These are phyloP conservation scores for Holothuria scabra DNA, from an alignment of 53 echinoderm and acorn worm species.

Conservation along the genomic window DNA sequence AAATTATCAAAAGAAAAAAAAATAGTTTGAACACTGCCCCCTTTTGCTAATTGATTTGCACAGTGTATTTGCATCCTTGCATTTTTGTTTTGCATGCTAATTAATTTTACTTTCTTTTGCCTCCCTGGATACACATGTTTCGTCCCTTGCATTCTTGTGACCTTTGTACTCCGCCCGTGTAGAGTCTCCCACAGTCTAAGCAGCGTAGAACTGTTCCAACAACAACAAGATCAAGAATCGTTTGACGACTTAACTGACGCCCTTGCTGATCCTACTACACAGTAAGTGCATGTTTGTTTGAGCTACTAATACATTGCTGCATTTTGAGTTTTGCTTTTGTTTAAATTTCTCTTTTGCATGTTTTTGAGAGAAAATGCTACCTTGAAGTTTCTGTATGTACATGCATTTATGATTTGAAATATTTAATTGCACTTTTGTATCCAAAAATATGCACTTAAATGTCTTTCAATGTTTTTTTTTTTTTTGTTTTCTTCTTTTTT, in stretches of 20 bases:
- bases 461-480: too few species aligned
- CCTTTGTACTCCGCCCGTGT: background rate
- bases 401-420: too few species aligned
- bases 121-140: background rate
- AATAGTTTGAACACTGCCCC: too few species aligned
- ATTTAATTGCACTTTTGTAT: too few species aligned
- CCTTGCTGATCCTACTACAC: conserved; percentile 94
- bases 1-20: too few species aligned
- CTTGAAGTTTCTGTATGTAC: too few species aligned
- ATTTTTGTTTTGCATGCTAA: conserved; percentile 26
- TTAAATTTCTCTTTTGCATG: too few species aligned
- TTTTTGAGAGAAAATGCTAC: too few species aligned
- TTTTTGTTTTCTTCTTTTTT: too few species aligned
- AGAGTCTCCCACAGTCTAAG: conserved; percentile 84
- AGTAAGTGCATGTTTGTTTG: conserved; percentile 80
- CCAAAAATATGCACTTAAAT: too few species aligned
- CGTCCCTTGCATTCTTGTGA: conserved; percentile 9
- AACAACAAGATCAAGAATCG: conserved; percentile 68
- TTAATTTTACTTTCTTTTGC: conserved; percentile 5
- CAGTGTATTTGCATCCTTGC: background rate
- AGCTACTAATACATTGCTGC: background rate
- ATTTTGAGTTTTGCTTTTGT: too few species aligned
- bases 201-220: conserved; percentile 88
- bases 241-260: conserved; percentile 94
- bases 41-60: too few species aligned